phyloP scores from a whole-genome alignment of 2,797 vertebrate genomes.

The Sorex maritimensis region DNA sequence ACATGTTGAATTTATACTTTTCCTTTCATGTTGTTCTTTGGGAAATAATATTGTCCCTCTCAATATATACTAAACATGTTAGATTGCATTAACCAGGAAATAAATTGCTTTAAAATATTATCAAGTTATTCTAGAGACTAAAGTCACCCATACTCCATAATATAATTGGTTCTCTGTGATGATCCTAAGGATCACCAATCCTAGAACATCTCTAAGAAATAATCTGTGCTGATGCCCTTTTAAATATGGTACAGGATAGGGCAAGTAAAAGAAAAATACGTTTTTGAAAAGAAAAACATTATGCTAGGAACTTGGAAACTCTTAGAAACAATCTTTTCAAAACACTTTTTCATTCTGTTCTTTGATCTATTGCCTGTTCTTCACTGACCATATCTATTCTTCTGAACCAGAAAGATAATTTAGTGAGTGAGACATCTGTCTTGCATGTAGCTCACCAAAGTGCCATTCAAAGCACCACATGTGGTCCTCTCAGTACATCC shows the following conservation, averaged over 20 bases:
- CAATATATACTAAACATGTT: background rate
- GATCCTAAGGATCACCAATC: background rate
- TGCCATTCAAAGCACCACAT: no score
- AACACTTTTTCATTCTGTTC: background rate
- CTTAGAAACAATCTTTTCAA: background rate
- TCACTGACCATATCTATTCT: no score
- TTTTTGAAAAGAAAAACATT: background rate
- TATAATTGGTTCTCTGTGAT: background rate
- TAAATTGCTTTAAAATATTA: background rate
- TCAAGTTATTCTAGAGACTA: background rate
- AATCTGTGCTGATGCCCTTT: background rate
- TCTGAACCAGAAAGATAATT: no score
- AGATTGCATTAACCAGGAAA: background rate
- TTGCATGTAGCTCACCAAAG: no score
- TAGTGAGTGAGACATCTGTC: no score
- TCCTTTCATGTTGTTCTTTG: background rate
- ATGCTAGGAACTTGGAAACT: background rate
- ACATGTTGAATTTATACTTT: constrained; percentile 6
- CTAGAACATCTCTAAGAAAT: background rate
- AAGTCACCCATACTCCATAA: background rate
- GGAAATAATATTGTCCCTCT: background rate
- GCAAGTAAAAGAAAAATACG: no score
- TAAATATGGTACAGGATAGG: background rate
- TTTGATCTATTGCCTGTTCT: no score
- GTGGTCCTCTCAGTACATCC: no score